Evolutionary conservation across 2,797 vertebrate species (phyloP), one percentile per base, ranked within the genome.

Genomic region (Sciurus carolinensis): DNA sequence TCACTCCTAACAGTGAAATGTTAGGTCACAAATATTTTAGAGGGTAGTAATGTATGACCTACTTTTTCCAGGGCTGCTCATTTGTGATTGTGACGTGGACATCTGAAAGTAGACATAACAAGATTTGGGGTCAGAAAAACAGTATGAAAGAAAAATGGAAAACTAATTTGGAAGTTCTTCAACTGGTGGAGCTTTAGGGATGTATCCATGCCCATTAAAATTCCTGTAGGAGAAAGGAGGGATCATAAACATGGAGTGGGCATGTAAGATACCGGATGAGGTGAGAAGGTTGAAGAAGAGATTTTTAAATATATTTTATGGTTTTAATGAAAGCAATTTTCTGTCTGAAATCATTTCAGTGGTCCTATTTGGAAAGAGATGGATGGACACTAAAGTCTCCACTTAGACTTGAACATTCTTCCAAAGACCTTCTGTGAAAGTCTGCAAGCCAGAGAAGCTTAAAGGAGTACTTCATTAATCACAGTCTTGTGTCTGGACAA

Each of bases 1-100:
- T 97, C 73, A 89, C 47, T 67, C 97, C 87, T 85, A 66, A 4
- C n/a, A 24, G 39, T 91, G 84, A 97, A 80, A 82, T 88, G 87
- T 50, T 30, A 87, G 87, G 47, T 42, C 85, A 82, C 66, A 69
- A 69, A 33, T 75, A 83, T 77, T 42, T 91, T 90, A 76, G 1
- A 44, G 87, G 77, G 69, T 50, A 97, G 57, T 92, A 73, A 67
- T 39, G 87, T 87, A 93, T 67, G 28, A 82, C 80, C n/a, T 87
- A 26, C 50, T 90, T 87, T 71, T 33, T 85, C 76, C 22, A 93
- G n/a, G 42, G 11, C 22, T 93, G 5, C 10, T 20, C 64, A 36
- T 71, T 71, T 59, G 28, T 79, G 39, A 82, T 57, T 28, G 1
- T 71, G 59, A 39, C 36, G 57, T 22, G 85, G 39, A 87, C 13